A percentile compares a stretch with the other conserved stretches of the same genome.
phyloP scores from a whole-genome alignment of 2,113 vertebrate species.

The Silurus meridionalis region DNA sequence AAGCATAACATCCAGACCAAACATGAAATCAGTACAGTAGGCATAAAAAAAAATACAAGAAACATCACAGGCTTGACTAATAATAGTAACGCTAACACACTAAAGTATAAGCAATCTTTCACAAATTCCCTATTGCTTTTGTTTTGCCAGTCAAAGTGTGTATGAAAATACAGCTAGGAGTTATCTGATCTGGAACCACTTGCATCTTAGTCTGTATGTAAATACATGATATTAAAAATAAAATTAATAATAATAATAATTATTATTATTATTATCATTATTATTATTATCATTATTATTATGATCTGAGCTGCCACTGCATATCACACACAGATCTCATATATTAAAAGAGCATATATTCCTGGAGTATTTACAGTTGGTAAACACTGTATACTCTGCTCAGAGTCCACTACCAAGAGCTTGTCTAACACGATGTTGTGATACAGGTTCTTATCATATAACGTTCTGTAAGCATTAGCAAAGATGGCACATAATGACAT shows the following conservation, averaged over 20 bases:
- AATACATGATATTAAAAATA: no score
- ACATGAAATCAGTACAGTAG: constrained; percentile 23
- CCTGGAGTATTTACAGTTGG: neutral
- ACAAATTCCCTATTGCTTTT: constrained; percentile 40
- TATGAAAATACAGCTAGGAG: constrained; percentile 36
- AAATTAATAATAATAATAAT: no score
- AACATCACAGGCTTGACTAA: constrained; percentile 6
- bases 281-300: no score
- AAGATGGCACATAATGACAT: neutral
- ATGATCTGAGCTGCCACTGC: neutral
- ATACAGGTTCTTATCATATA: neutral
- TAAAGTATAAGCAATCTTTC: constrained; percentile 12
- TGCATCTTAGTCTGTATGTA: no score
- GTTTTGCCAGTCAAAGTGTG: constrained; percentile 29
- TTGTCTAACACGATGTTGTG: neutral
- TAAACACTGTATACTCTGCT: neutral
- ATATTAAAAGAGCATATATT: constrained; percentile 5
- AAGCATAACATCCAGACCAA: neutral
- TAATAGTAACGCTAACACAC: constrained; percentile 17
- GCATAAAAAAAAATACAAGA: constrained; percentile 21
- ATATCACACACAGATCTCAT: constrained; percentile 22
- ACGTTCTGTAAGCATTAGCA: neutral
- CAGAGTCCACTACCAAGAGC: neutral
- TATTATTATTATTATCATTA: no score
- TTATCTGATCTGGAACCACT: constrained; percentile 32